These are phyloP conservation scores for Triplophysa bombifrons DNA, from an alignment of 2,797 vertebrate genomes.

Conservation along the genomic window DNA sequence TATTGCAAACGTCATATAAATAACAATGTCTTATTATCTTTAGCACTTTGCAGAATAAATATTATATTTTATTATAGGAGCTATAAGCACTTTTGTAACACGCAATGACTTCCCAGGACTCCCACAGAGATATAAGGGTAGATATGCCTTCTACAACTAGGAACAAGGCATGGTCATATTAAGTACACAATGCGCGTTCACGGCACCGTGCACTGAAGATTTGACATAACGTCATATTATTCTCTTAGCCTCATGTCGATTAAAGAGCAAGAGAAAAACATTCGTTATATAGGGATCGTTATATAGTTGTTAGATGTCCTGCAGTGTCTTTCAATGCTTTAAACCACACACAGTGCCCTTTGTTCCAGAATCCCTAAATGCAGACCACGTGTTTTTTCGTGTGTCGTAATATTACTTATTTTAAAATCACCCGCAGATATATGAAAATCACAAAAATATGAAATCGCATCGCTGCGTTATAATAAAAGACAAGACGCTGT, in stretches of 20 bases:
- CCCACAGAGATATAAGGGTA: too few relatives aligned
- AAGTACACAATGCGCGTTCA: conserved; percentile 13
- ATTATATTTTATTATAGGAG: too few relatives aligned
- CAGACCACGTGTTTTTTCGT: conserved; percentile 78
- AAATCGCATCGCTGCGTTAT: not conserved
- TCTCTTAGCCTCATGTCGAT: conserved; percentile 25
- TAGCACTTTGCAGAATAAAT: not conserved
- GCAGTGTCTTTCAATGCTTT: not conserved
- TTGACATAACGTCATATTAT: conserved; percentile 37
- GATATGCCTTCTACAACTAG: not conserved
- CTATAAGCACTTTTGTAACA: not conserved
- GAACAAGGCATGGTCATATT: not conserved
- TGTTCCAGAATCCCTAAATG: conserved; percentile 75
- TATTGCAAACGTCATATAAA: not conserved
- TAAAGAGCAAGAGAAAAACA: conserved; percentile 5
- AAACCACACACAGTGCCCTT: conserved; percentile 68
- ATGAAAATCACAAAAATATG: not conserved
- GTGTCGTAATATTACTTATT: conserved; percentile 59
- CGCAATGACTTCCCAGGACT: not conserved
- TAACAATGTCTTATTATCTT: not conserved
- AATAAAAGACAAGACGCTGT: not conserved
- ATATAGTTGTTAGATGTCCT: not conserved
- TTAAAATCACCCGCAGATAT: not conserved
- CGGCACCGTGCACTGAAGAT: not conserved
- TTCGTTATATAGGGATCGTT: not conserved